Conservation (phyloP, 2,113 vertebrate species). For the Platysternon megacephalum region DNA sequence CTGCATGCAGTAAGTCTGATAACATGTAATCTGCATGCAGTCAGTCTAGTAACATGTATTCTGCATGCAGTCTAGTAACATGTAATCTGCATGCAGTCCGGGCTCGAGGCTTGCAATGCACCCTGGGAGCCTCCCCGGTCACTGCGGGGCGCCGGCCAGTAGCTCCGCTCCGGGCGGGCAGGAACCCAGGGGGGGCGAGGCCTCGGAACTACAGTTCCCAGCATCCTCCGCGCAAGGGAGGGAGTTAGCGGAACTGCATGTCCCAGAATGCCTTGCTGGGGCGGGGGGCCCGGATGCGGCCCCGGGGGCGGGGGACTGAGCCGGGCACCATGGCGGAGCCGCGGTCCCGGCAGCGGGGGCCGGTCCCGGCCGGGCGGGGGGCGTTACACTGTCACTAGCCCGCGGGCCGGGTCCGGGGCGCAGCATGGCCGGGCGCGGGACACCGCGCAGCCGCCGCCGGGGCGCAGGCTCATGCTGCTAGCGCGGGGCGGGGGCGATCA, state of each 20-base stretch:
- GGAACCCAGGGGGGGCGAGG: neutral
- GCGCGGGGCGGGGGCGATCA: neutral
- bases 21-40: no score
- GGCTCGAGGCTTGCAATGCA: no score
- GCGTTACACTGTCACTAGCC: no score
- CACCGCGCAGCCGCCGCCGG: neutral
- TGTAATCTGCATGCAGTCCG: no score
- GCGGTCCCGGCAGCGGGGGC: neutral
- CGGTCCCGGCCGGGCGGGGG: neutral
- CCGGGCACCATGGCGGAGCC: neutral
- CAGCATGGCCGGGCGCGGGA: neutral
- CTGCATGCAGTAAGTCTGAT: no score
- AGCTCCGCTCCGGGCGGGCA: no score
- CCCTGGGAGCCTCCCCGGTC: no score
- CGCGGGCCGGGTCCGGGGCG: neutral
- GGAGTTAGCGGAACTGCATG: neutral
- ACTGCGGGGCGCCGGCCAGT: no score
- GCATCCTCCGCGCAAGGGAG: neutral
- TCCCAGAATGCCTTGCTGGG: neutral
- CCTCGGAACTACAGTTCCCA: neutral
- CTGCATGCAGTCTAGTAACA: no score
- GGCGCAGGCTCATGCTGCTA: neutral
- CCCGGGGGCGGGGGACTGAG: neutral
- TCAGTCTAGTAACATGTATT: no score
- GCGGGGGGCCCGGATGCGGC: no score